Conservation (phyloP, 2,113 vertebrate genomes). For the Dryoscopus gambensis region DNA sequence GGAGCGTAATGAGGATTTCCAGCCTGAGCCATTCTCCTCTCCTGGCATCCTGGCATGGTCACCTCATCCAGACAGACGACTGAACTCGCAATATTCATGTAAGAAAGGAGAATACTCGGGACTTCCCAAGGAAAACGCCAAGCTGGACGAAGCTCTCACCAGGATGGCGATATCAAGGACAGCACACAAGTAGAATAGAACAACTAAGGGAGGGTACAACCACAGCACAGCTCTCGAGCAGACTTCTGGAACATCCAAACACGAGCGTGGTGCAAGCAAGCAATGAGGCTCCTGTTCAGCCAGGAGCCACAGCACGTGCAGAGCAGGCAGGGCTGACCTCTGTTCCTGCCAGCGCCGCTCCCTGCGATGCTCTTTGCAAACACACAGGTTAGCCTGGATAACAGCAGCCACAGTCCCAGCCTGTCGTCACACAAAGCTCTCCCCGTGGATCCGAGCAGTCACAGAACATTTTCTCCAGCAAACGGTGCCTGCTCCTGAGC, state of each 20-base stretch:
- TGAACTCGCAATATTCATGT: not conserved
- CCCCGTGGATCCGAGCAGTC: not conserved
- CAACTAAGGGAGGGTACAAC: not conserved
- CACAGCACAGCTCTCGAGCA: not conserved
- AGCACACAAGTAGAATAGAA: not conserved
- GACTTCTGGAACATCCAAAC: not conserved
- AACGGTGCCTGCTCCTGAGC: not conserved
- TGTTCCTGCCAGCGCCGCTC: not conserved
- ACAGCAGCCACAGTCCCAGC: not conserved
- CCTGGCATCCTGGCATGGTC: not conserved
- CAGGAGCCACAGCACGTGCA: not conserved
- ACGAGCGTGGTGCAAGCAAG: not conserved
- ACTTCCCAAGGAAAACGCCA: not conserved
- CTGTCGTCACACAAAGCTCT: not conserved
- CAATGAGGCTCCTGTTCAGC: not conserved
- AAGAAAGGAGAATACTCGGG: not conserved
- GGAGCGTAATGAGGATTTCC: not conserved
- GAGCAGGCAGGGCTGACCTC: not conserved
- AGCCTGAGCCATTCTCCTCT: not conserved
- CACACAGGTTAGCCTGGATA: not conserved
- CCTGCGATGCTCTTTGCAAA: not conserved
- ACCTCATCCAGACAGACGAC: not conserved
- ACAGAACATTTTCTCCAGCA: not conserved
- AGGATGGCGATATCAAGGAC: not conserved
- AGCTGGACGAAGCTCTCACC: not conserved